A percentile compares a stretch with the other conserved stretches of the same genome.
phyloP scores from a whole-genome alignment of 2,113 vertebrate genomes.

The Sinocyclocheilus anshuiensis region DNA sequence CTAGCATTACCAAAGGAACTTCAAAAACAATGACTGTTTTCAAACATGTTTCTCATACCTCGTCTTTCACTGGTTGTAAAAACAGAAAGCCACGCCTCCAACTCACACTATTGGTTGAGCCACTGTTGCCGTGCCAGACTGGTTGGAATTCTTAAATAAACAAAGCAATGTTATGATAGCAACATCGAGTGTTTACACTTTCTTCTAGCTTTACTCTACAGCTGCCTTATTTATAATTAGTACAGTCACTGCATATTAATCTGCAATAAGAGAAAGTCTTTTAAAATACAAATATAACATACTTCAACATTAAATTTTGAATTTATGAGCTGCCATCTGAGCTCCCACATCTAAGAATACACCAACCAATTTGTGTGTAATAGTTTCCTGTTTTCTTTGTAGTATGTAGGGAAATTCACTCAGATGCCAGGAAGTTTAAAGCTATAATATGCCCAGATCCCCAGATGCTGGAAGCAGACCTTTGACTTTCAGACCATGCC shows the following conservation, averaged over 20 bases:
- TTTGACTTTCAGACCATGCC: not conserved
- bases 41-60: not conserved
- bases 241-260: not conserved
- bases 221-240: not conserved
- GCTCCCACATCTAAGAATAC: conserved; percentile 5
- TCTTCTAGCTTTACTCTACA: too few species aligned
- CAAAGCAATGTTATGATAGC: not conserved
- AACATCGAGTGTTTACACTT: too few species aligned
- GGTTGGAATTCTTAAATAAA: not conserved
- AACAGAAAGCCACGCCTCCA: not conserved
- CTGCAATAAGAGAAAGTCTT: not conserved
- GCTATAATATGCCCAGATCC: conserved; percentile 4
- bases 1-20: too few species aligned
- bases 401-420: conserved; percentile 2
- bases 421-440: not conserved
- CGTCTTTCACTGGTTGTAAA: not conserved
- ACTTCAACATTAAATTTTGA: not conserved
- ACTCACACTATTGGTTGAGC: not conserved
- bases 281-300: not conserved
- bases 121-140: not conserved
- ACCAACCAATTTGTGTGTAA: not conserved
- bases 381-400: conserved; percentile 18
- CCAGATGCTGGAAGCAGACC: not conserved
- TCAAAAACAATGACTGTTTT: too few species aligned
- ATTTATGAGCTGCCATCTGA: not conserved